Conservation (phyloP, 2,797 vertebrate genomes). For the Ptychadena robeensis region DNA sequence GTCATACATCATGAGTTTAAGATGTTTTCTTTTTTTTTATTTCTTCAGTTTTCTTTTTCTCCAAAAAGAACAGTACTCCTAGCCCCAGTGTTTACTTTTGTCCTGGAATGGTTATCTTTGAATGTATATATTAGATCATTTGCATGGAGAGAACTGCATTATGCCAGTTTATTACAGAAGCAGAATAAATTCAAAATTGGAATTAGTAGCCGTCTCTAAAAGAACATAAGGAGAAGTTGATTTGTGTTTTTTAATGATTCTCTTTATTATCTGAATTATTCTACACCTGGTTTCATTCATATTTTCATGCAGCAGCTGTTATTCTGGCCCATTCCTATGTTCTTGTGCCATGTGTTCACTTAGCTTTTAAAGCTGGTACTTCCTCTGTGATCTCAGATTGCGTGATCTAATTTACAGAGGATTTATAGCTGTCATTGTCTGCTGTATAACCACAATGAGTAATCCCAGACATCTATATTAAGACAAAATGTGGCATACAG, state of each 20-base stretch:
- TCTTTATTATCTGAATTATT: background rate
- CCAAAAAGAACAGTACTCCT: too few relatives aligned
- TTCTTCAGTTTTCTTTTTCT: too few relatives aligned
- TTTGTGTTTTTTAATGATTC: background rate
- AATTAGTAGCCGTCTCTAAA: background rate
- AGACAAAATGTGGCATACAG: slow-evolving; percentile 24
- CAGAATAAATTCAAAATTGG: background rate
- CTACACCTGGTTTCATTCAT: background rate
- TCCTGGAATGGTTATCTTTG: background rate
- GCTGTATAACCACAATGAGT: slow-evolving; percentile 3
- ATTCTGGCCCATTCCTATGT: background rate
- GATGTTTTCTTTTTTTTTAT: too few relatives aligned
- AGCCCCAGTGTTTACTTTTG: too few relatives aligned
- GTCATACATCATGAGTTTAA: too few relatives aligned
- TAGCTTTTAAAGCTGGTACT: slow-evolving; percentile 35
- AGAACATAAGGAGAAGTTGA: background rate
- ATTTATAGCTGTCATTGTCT: slow-evolving; percentile 44
- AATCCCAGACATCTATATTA: slow-evolving; percentile 35
- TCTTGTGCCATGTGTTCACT: slow-evolving; percentile 30
- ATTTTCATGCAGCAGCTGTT: background rate
- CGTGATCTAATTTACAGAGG: slow-evolving; percentile 45
- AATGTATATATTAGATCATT: background rate
- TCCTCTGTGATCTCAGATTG: slow-evolving; percentile 41
- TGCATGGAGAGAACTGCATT: background rate
- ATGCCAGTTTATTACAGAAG: background rate